Evolutionary conservation across 92 coral and sea anemone genomes (phyloP).

Genomic region (Plumapathes pennacea): DNA sequence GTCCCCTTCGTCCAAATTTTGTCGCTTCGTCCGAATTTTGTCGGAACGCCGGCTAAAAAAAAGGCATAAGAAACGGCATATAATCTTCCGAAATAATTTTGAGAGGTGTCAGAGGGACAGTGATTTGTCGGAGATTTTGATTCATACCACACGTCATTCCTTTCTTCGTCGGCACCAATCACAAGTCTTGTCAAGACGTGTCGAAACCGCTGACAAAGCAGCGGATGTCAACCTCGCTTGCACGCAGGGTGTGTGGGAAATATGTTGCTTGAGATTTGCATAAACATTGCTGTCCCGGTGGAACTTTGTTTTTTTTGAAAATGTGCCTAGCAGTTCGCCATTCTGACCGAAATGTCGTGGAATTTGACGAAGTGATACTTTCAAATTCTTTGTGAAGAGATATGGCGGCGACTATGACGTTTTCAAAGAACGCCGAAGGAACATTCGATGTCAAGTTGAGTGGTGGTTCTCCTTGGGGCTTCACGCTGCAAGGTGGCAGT

Average conservation of each 20-base stretch:
- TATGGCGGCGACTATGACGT: conserved; percentile 11
- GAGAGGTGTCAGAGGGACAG: no score
- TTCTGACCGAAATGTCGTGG: conserved; percentile 40
- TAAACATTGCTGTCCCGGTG: conserved; percentile 68
- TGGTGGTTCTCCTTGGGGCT: conserved; percentile 99
- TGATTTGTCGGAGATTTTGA: no score
- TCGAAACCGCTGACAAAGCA: no score
- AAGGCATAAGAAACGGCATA: no score
- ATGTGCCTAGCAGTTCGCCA: conserved; percentile 12
- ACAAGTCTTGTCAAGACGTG: no score
- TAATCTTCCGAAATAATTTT: no score
- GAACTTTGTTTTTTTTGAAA: conserved; percentile 56
- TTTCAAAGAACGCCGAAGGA: conserved; percentile 30
- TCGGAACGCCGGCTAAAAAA: no score
- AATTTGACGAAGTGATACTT: conserved; percentile 1
- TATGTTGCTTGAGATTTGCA: conserved; percentile 56
- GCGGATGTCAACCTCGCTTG: conserved; percentile 86
- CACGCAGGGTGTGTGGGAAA: conserved; percentile 70
- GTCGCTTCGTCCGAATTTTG: no score
- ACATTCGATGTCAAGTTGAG: conserved; percentile 71
- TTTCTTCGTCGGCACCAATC: no score
- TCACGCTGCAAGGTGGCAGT: conserved; percentile 90
- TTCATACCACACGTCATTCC: no score
- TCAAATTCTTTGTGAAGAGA: not conserved
- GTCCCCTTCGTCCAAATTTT: no score